Evolutionary conservation across 2,888 invertebrate genomes (phyloP), one percentile per base, ranked within the genome.

Genomic region (Drosophila buzzatii): DNA sequence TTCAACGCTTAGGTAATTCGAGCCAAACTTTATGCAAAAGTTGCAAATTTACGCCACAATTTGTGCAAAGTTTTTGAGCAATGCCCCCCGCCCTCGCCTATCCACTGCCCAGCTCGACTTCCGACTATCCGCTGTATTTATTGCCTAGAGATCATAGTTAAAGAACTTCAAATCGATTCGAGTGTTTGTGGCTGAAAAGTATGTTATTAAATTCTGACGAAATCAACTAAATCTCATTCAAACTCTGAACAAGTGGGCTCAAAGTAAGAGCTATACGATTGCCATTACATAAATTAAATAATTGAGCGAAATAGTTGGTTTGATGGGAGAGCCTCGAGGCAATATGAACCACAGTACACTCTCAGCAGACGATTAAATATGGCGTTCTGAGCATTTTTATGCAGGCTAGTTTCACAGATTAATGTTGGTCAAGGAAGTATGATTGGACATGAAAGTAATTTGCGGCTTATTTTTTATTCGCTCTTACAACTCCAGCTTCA

Each of bases 1-100:
- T 62, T 60, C 73, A 37, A 53, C 80, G 82, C 76, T 83, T 82
- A 82, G 84, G 83, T 85, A 85, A 85, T 85, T 85, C 81, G 73
- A 84, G 84, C 72, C 76, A 83, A 86, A 86, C 85, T 86, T 86
- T 87, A 84, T 85, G 85, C 85, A 71, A 83, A 86, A 86, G 79
- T 86, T 86, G 83, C 87, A 86, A 87, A 87, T 87, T 86, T 82
- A 75, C 76, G 82, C 73, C 87, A 82, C 87, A 86, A 87, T 85
- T 85, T 85, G 86, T 70, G 86, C 81, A 85, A 84, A 82, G 70
- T 85, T 84, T 85, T 85, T 79, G 44, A 65, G 73, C 73, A 52
- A 56, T 73, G 58, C 68, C 66, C 68, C 66, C 66, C 44, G 27
- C 35, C 1, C n/a, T 49, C 35, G 9, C 12, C 14, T 6, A 12